Conservation (phyloP, 2,113 vertebrate species). For the Pangasianodon gigas region DNA sequence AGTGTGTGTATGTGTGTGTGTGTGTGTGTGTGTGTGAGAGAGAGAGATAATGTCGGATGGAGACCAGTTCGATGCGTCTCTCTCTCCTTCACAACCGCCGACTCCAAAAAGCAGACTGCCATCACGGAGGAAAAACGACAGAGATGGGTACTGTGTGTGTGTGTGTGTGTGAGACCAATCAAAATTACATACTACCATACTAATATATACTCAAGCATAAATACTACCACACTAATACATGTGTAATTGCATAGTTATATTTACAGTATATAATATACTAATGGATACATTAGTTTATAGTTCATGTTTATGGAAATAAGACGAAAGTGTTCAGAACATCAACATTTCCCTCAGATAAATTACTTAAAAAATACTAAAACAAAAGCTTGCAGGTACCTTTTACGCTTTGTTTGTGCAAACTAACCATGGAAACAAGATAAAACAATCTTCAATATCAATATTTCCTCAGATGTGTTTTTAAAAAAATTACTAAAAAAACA, state of each 20-base stretch:
- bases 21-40: constrained; percentile 37
- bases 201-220: background rate
- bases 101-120: constrained; percentile 68
- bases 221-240: background rate
- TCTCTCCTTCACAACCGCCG: constrained; percentile 64
- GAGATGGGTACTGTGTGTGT: constrained; percentile 66
- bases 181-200: background rate
- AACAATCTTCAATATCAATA: too few relatives aligned
- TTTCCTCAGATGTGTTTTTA: too few relatives aligned
- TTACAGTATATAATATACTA: background rate
- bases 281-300: background rate
- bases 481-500: too few relatives aligned
- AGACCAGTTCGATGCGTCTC: constrained; percentile 61
- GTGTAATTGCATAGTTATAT: background rate
- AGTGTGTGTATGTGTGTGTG: constrained; percentile 54
- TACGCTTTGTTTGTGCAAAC: too few relatives aligned
- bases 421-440: too few relatives aligned
- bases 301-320: background rate
- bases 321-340: background rate
- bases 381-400: too few relatives aligned
- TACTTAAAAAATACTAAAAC: too few relatives aligned
- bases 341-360: background rate
- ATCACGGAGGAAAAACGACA: constrained; percentile 61
- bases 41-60: constrained; percentile 64
- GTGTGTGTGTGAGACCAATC: background rate